phyloP scores from a whole-genome alignment of 2,113 vertebrate genomes.

The Lates calcarifer region DNA sequence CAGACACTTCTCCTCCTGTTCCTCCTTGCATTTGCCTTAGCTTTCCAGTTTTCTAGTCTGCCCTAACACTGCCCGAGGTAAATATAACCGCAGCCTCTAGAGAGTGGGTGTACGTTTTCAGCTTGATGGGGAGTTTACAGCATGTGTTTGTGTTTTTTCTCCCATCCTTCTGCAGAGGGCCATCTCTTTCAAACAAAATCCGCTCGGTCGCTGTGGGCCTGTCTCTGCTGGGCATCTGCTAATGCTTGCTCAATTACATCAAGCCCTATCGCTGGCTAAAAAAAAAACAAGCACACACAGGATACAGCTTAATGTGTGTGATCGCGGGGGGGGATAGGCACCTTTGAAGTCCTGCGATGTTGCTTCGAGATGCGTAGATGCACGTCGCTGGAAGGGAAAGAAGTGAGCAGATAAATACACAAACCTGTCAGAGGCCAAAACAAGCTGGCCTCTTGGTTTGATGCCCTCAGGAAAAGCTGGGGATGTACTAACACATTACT shows the following conservation, averaged over 20 bases:
- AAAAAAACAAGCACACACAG: constrained; percentile 14
- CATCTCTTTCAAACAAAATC: constrained; percentile 61
- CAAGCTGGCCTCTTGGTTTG: constrained; percentile 25
- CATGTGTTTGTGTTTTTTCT: constrained; percentile 23
- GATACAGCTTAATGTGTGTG: constrained; percentile 24
- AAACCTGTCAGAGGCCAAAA: constrained; percentile 53
- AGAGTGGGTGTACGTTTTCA: constrained; percentile 58
- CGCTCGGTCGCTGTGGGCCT: constrained; percentile 23
- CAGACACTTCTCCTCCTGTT: constrained; percentile 53
- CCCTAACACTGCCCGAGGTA: constrained; percentile 51
- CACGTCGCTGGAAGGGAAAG: constrained; percentile 6
- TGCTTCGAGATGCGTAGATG: constrained; percentile 15
- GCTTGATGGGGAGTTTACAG: constrained; percentile 49
- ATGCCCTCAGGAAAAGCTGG: constrained; percentile 15
- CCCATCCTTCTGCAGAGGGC: constrained; percentile 31
- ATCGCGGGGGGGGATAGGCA: not conserved
- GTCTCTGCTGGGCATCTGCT: constrained; percentile 65
- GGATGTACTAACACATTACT: not conserved
- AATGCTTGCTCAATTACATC: constrained; percentile 67
- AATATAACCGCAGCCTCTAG: constrained; percentile 65
- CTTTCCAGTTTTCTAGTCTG: constrained; percentile 49
- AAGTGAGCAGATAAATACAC: constrained; percentile 36
- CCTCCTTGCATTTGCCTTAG: constrained; percentile 41
- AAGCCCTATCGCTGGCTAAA: constrained; percentile 33
- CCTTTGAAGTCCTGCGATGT: constrained; percentile 53